Conservation (phyloP, 2,888 invertebrate genomes). For the Drosophila bunnanda region DNA sequence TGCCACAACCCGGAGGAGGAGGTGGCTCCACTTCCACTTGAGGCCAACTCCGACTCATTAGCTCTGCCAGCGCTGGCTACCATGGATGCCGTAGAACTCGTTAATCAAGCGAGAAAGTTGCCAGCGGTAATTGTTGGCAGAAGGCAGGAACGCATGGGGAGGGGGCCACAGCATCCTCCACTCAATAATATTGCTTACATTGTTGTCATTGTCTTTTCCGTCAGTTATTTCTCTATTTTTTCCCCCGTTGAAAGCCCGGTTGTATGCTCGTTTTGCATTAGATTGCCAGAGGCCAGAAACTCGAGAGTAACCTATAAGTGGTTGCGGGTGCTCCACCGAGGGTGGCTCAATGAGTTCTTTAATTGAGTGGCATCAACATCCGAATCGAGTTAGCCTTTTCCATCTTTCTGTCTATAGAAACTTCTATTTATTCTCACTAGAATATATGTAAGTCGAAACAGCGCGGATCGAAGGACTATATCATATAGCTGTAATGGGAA, state of each 20-base stretch:
- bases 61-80: conserved; percentile 51
- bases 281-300: conserved; percentile 40
- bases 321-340: conserved; percentile 3
- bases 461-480: too few species aligned
- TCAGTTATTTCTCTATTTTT: conserved; percentile 1
- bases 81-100: conserved; percentile 78
- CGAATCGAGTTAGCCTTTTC: too few species aligned
- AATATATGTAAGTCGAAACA: too few species aligned
- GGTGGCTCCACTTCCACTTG: conserved; percentile 55
- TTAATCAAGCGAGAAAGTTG: conserved; percentile 83
- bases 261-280: conserved; percentile 39
- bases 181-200: conserved; percentile 48
- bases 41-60: conserved; percentile 56
- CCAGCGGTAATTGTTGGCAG: conserved; percentile 33
- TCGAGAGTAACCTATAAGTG: conserved; percentile 23
- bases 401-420: too few species aligned
- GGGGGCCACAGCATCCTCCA: conserved; percentile 13
- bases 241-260: not conserved
- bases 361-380: too few species aligned
- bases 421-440: too few species aligned
- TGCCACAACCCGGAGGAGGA: conserved; percentile 32
- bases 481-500: too few species aligned
- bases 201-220: conserved; percentile 18
- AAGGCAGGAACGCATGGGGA: conserved; percentile 5
- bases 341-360: too few species aligned